Conservation (phyloP, 2,888 invertebrate genomes). For the Amphipoea lucens region DNA sequence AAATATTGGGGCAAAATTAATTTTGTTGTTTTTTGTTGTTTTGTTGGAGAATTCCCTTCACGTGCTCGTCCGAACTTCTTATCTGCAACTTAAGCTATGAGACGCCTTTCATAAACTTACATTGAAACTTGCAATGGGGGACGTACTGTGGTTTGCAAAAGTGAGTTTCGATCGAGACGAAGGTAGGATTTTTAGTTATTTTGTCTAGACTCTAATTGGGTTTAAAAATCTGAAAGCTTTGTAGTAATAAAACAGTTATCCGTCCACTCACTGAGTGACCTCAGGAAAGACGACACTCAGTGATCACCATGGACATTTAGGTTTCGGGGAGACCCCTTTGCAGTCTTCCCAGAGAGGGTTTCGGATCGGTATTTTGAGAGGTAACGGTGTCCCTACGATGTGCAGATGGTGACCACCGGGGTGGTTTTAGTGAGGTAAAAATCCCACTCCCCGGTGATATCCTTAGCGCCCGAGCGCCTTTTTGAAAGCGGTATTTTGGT, state of each 20-base stretch:
- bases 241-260: not conserved
- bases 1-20: slow-evolving; percentile 55
- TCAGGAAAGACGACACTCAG: not conserved
- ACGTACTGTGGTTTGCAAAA: slow-evolving; percentile 20
- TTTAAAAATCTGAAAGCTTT: not conserved
- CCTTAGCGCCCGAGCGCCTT: not conserved
- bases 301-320: not conserved
- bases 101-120: slow-evolving; percentile 55
- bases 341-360: not conserved
- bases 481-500: not conserved
- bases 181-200: not conserved
- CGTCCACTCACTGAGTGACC: not conserved
- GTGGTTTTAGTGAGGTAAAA: not conserved
- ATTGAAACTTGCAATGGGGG: slow-evolving; percentile 52
- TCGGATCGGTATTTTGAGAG: not conserved
- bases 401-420: not conserved
- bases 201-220: not conserved
- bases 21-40: too few relatives aligned
- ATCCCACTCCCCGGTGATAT: not conserved
- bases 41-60: slow-evolving; percentile 58
- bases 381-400: not conserved
- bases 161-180: slow-evolving; percentile 19
- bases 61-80: slow-evolving; percentile 62
- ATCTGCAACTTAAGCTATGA: slow-evolving; percentile 62
- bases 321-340: not conserved